Evolutionary conservation across 1,140 invertebrate genomes (phyloP), one percentile per base, ranked within the genome.

Genomic region (Drosophila sp.): DNA sequence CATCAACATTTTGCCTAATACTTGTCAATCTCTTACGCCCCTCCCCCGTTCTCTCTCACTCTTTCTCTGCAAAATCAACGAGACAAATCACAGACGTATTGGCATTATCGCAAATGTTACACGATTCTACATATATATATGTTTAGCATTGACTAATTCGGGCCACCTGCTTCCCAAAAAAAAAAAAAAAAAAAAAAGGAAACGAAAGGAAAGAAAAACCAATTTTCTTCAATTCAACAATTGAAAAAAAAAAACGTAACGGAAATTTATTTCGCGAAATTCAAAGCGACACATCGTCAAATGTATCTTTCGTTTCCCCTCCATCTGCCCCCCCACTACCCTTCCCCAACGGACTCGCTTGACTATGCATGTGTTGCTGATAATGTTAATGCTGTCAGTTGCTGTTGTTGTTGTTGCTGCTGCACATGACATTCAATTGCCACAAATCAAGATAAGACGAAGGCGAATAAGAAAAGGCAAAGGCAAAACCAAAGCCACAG

Each of bases 371-470:
- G 44, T 50, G 44, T 50, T 50, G 23, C 44, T 50, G 76, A 79
- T 79, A 76, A 79, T 79, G 74, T 72, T 76, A 72, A 72, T 76
- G 76, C 64, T 71, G 76, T 76, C 76, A 78, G 73, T 70, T 79
- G 76, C 64, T 66, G 60, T 74, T 70, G 70, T 35, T 60, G 57
- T 27, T 60, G 44, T 76, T 78, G 74, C 66, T 75, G 66, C 76
- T 76, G 72, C 76, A 76, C 76, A 76, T 77, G 70, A 76, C 77
- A 77, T 79, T 76, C 70, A 73, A 76, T 76, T 70, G 74, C 70
- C 76, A 79, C 74, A 79, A 79, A 50, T 50, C 44, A 50, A 50
- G 44, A 50, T 50, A 50, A 50, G 44, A 50, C 44, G 44, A 50
- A 27, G 44, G 23, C 44, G 44, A 50, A 50, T 50, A 50, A 50